phyloP scores from a whole-genome alignment of 2,888 invertebrate species.

The Melanostoma mellinum region DNA sequence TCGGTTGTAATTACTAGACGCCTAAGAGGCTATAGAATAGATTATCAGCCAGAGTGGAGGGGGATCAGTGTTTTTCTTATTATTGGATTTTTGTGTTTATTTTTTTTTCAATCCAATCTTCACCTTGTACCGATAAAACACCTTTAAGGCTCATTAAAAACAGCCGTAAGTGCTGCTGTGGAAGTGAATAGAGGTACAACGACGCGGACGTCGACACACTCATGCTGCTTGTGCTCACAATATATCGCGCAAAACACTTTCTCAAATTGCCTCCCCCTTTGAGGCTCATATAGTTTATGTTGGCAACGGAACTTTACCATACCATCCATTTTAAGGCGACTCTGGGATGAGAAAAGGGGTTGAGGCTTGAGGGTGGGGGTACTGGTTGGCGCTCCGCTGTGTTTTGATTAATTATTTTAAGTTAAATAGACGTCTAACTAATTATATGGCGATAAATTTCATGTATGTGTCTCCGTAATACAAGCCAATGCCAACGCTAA shows the following conservation, averaged over 20 bases:
- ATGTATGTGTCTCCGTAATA: slow-evolving; percentile 73
- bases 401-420: slow-evolving; percentile 74
- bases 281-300: slow-evolving; percentile 1
- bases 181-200: background rate
- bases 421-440: slow-evolving; percentile 75
- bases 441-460: slow-evolving; percentile 75
- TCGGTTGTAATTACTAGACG: slow-evolving; percentile 53
- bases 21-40: slow-evolving; percentile 54
- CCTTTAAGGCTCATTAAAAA: slow-evolving; percentile 64
- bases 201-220: slow-evolving; percentile 27
- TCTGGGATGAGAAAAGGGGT: background rate
- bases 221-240: slow-evolving; percentile 26
- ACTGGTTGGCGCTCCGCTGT: slow-evolving; percentile 31
- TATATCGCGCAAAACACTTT: slow-evolving; percentile 51
- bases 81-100: slow-evolving; percentile 23
- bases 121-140: slow-evolving; percentile 62
- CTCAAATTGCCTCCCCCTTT: slow-evolving; percentile 42
- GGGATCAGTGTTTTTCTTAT: slow-evolving; percentile 2
- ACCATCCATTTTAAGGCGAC: slow-evolving; percentile 27
- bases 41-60: slow-evolving; percentile 31
- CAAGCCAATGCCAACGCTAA: slow-evolving; percentile 52
- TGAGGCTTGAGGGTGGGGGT: background rate
- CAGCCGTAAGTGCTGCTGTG: slow-evolving; percentile 40
- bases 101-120: slow-evolving; percentile 13
- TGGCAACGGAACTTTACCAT: slow-evolving; percentile 45